These are phyloP conservation scores for Delphinapterus leucas DNA, from an alignment of 2,113 vertebrate species.

Conservation along the genomic window DNA sequence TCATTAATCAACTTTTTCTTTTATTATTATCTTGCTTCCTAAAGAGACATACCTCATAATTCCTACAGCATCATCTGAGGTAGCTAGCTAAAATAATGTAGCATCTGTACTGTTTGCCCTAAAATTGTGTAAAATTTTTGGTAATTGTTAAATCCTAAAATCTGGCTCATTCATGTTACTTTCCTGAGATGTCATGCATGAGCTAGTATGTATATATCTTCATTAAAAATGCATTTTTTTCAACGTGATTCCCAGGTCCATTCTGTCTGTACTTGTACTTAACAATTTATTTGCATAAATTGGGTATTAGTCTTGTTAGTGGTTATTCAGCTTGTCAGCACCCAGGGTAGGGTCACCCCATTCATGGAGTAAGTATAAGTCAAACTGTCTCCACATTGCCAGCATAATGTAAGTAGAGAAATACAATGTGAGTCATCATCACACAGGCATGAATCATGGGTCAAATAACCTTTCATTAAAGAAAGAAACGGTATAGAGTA, in stretches of 20 bases:
- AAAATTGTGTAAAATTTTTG: not conserved
- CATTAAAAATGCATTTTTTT: not conserved
- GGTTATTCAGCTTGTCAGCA: not conserved
- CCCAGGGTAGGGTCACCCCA: not conserved
- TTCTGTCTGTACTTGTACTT: not conserved
- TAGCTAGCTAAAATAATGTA: not conserved
- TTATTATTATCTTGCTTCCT: not conserved
- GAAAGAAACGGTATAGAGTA: not conserved
- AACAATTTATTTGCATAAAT: not conserved
- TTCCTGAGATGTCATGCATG: not conserved
- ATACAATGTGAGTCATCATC: not conserved
- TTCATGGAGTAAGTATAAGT: not conserved
- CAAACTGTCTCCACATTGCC: not conserved
- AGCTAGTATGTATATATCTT: not conserved
- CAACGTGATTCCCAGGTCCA: not conserved
- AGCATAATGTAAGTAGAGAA: not conserved
- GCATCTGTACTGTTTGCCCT: not conserved
- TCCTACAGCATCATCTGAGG: not conserved
- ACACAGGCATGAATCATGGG: not conserved
- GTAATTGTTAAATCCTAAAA: not conserved
- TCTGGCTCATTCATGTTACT: not conserved
- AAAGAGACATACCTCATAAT: not conserved
- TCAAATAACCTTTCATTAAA: not conserved
- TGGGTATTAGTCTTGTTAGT: not conserved
- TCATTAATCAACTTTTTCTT: not conserved